Percentiles rank a stretch among this genome's conserved stretches.
phyloP scores from a whole-genome alignment of 2,888 invertebrate genomes.

The Crepidodera aurea region DNA sequence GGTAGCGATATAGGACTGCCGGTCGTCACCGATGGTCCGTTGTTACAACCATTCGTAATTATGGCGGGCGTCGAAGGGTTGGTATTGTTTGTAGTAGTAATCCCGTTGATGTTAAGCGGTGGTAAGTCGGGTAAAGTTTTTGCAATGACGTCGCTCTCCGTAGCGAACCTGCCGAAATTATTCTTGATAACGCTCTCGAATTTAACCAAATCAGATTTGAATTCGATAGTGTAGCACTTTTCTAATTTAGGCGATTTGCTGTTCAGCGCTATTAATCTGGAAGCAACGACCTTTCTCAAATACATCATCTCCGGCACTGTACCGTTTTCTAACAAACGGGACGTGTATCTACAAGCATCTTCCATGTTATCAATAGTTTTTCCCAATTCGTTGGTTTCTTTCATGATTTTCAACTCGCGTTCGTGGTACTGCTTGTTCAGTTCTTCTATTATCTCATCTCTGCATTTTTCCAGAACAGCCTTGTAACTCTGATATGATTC shows the following conservation, averaged over 20 bases:
- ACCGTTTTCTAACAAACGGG: constrained; percentile 81
- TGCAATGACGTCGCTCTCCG: constrained; percentile 63
- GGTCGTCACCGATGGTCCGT: constrained; percentile 66
- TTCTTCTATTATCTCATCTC: constrained; percentile 78
- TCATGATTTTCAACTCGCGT: constrained; percentile 90
- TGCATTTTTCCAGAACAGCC: constrained; percentile 80
- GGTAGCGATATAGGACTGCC: constrained; percentile 75
- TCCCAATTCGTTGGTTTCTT: constrained; percentile 79
- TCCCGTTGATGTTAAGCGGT: constrained; percentile 54
- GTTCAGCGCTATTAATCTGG: constrained; percentile 80
- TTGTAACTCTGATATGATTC: constrained; percentile 83
- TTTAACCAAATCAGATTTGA: constrained; percentile 79
- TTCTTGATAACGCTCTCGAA: constrained; percentile 76
- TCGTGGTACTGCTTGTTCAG: constrained; percentile 81
- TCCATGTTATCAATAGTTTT: constrained; percentile 86
- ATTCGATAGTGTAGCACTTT: constrained; percentile 80
- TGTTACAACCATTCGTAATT: constrained; percentile 54
- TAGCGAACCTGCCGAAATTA: constrained; percentile 77
- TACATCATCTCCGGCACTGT: constrained; percentile 86
- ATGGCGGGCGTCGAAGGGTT: constrained; percentile 34
- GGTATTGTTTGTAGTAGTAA: constrained; percentile 27
- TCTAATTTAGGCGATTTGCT: constrained; percentile 85
- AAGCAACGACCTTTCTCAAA: constrained; percentile 79
- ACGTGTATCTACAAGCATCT: constrained; percentile 86
- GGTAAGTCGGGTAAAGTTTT: constrained; percentile 56